These are phyloP conservation scores for Hydrochoerus hydrochaeris DNA, from an alignment of 2,113 vertebrate genomes.

Conservation along the genomic window DNA sequence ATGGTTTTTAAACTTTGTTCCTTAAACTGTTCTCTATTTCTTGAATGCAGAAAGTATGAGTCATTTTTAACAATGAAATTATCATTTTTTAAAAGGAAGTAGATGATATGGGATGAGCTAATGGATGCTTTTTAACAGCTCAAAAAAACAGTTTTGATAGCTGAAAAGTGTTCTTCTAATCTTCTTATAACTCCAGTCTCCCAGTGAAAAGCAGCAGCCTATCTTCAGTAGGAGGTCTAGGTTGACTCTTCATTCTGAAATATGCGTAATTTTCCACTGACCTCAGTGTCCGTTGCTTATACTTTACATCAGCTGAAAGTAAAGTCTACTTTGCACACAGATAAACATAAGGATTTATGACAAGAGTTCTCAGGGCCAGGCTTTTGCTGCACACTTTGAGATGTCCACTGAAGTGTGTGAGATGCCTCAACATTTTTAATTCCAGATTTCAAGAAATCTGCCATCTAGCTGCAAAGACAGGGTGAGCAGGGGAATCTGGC, in stretches of 20 bases:
- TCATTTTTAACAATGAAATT: conserved; percentile 66
- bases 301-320: conserved; percentile 49
- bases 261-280: conserved; percentile 61
- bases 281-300: conserved; percentile 57
- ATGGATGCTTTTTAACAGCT: conserved; percentile 54
- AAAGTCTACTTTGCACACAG: conserved; percentile 37
- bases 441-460: background rate
- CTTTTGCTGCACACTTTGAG: background rate
- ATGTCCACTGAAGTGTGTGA: background rate
- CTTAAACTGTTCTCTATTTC: conserved; percentile 24
- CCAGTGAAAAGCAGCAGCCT: conserved; percentile 41
- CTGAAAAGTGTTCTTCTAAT: background rate
- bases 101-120: conserved; percentile 37
- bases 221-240: conserved; percentile 32
- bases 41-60: conserved; percentile 50
- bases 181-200: conserved; percentile 51
- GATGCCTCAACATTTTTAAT: background rate
- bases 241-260: conserved; percentile 68
- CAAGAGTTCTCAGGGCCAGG: conserved; percentile 8
- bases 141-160: conserved; percentile 27
- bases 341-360: background rate
- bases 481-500: no score
- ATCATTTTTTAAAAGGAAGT: conserved; percentile 64
- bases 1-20: conserved; percentile 16
- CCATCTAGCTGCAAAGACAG: background rate